Evolutionary conservation across 2,797 vertebrate species (phyloP).

Genomic region (Lutra lutra): DNA sequence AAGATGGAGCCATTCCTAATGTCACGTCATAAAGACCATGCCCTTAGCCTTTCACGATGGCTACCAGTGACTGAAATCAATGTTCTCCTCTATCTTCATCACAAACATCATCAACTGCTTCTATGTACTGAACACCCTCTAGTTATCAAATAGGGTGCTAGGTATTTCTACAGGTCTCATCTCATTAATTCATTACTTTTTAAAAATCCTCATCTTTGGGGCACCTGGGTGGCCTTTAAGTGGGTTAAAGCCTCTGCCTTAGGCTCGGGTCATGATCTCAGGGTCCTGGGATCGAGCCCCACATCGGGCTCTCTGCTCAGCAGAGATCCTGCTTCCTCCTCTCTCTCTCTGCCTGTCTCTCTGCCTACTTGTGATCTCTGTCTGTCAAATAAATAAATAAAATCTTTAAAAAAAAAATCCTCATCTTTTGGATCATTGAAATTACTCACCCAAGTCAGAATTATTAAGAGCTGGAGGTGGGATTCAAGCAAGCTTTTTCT

Average conservation of each 20-base stretch:
- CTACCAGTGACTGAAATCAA: too few relatives aligned
- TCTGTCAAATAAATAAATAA: too few relatives aligned
- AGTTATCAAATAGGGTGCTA: not conserved
- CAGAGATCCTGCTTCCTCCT: too few relatives aligned
- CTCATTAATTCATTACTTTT: not conserved
- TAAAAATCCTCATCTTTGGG: not conserved
- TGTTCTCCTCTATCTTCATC: too few relatives aligned
- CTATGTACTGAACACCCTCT: not conserved
- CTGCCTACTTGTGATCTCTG: too few relatives aligned
- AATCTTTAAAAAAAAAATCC: too few relatives aligned
- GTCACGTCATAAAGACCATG: not conserved
- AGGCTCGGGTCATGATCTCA: too few relatives aligned
- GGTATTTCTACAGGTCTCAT: not conserved
- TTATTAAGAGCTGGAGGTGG: not conserved
- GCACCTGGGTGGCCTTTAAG: too few relatives aligned
- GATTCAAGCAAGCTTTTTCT: not conserved
- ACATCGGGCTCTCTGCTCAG: too few relatives aligned
- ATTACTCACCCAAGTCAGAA: not conserved
- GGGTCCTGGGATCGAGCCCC: too few relatives aligned
- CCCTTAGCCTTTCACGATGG: not conserved
- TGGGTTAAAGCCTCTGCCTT: too few relatives aligned
- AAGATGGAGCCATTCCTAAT: not conserved
- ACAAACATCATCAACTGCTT: not conserved
- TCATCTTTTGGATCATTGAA: not conserved
- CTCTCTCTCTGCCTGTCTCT: too few relatives aligned